Evolutionary conservation across 2,113 vertebrate species (phyloP), one percentile per base, ranked within the genome.

Genomic region (Actinemys pallida): DNA sequence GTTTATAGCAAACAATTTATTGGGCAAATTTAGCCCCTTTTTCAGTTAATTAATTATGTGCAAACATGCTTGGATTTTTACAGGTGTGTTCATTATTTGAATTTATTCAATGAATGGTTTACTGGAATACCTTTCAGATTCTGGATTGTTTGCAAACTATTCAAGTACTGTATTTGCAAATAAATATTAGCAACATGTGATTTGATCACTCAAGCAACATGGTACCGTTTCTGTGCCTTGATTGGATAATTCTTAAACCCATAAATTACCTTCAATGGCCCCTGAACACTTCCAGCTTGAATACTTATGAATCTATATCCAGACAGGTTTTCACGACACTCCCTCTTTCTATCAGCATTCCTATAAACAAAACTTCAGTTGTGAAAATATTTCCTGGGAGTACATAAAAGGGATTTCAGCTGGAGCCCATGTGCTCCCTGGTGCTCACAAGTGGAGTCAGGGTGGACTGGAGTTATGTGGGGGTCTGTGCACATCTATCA

Each of bases 1-100:
- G 81, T 91, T 75, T 8, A 16, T 92, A 87, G 90, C 57, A 75
- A 91, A 27, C 35, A 8, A 79, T 81, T 95, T 83, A 93, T 65
- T 52, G 79, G 89, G 90, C 96, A 87, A 84, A 81, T 90, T 96
- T 95, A 96, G 24, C 81, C 31, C 42, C n/a, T 85, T 86, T 92
- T 87, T 86, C 86, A 45, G 31, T 75, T 96, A 85, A 16, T 95
- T 96, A 97, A 83, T 2, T 1, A 83, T 94, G 75, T 94, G 93
- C 95, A 95, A 97, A 95, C 83, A 59, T 3, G 19, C 90, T 96
- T 96, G 94, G 92, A 88, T 96, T 96, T 94, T 82, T 83, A 81
- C 57, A 1, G 95, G 83, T 95, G 94, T 97, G 92, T 91, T 96
- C 90, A 52, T 95, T 93, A 93, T 88, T 54, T 72, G 81, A 50